Evolutionary conservation across 2,113 vertebrate genomes (phyloP), one percentile per base, ranked within the genome.

Genomic region (Panthera leo): DNA sequence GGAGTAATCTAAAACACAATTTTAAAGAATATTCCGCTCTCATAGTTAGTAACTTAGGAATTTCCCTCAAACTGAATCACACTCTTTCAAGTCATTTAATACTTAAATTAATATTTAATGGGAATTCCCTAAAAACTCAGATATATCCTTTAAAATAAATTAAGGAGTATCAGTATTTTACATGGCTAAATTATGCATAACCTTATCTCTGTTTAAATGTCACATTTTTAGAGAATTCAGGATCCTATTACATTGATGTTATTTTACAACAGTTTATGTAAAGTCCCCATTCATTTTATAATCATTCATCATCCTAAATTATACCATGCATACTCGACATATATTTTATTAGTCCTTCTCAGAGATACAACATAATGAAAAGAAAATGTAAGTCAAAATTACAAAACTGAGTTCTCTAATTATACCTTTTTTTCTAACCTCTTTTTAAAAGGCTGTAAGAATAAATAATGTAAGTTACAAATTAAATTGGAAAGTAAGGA

Each of bases 41-140:
- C 53, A 79, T 10, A 94, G 36, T 94, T 70, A 92, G 36, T 89
- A 71, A 91, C 36, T 94, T 58, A 61, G 27, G 11, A 70, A 23
- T n/a, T 55, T 76, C 25, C 27, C 25, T 27, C 70, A 96, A 95
- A 87, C 3, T 7, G 11, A 96, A 91, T 73, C 34, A 70, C n/a
- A 31, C 13, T 87, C 58, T 78, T 82, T 85, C 51, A 8, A 94
- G 53, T 51, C 3, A 92, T 68, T 97, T 58, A 92, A 87, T 76
- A 92, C 76, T 93, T 85, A 96, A 78, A 89, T 95, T 83, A 87
- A 92, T 39, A 90, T 94, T 94, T 95, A 87, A 97, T 58, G 48
- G 2, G 5, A 55, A 80, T 80, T 85, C 27, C 87, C 75, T 91
- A 83, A 96, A 97, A 97, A 51, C 23, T 61, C 15, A 70, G 68